Percentiles rank a stretch among this genome's conserved stretches.
phyloP scores from a whole-genome alignment of 1,140 invertebrate genomes.

The Nixonia krombeini region DNA sequence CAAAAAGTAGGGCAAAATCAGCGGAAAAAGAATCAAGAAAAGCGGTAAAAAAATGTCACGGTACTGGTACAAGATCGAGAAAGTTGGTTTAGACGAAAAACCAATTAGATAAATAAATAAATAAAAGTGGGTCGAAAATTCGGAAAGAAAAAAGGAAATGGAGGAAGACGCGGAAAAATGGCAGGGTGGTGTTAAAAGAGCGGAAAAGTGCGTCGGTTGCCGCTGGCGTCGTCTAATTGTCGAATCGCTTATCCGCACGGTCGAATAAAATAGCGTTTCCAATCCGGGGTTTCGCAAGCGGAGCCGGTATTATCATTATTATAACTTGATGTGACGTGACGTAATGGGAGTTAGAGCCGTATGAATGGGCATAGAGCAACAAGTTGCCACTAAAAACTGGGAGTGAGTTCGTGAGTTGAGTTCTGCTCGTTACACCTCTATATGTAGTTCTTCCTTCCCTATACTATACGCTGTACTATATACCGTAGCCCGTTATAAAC shows the following conservation, averaged over 20 bases:
- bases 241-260: constrained; percentile 38
- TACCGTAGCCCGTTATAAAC: constrained; percentile 69
- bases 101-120: too few relatives aligned
- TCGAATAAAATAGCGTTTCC: constrained; percentile 62
- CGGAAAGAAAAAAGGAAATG: too few relatives aligned
- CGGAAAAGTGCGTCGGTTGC: constrained; percentile 30
- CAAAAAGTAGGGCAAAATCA: too few relatives aligned
- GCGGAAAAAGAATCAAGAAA: too few relatives aligned
- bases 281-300: constrained; percentile 61
- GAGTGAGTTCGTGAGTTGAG: constrained; percentile 73
- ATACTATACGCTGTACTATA: constrained; percentile 68
- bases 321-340: constrained; percentile 72
- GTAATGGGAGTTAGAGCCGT: constrained; percentile 72
- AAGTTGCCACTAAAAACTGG: constrained; percentile 73
- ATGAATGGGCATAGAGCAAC: constrained; percentile 72
- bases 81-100: too few relatives aligned
- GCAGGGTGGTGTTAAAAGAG: too few relatives aligned
- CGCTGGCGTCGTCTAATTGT: constrained; percentile 28
- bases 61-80: too few relatives aligned
- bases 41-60: too few relatives aligned
- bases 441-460: constrained; percentile 73
- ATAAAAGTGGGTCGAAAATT: too few relatives aligned
- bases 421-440: constrained; percentile 73
- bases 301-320: constrained; percentile 68
- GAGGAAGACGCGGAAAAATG: too few relatives aligned